Evolutionary conservation across 2,888 invertebrate genomes (phyloP), one percentile per base, ranked within the genome.

Genomic region (Drosophila subquinaria): DNA sequence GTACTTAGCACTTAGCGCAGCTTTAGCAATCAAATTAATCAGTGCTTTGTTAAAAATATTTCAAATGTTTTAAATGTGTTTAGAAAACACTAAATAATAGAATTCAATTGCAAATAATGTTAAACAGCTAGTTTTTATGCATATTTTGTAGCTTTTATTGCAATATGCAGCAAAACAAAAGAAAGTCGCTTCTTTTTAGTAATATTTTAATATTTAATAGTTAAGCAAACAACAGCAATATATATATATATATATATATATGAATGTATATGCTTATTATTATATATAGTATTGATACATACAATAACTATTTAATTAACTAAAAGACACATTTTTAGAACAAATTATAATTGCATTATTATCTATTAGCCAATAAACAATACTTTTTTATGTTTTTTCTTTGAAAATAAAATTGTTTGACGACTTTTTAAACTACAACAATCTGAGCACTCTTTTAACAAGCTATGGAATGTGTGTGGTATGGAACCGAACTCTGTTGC

Each of bases 21-120:
- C 84, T 87, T 89, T 84, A 84, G 89, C 55, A 84, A 75, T 71
- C 51, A 66, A 82, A 73, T 23, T 56, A 87, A 89, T 84, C 79
- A 87, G 83, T 86, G 89, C 83, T 88, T 84, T 84, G 88, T 87
- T 87, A 27, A 73, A 75, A 74, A 81, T 66, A 70, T 83, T 86
- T 65, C 66, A 81, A 65, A 70, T 70, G 75, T 57, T 50, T 83
- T 73, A 67, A 85, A 81, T 77, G 78, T 69, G 73, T 80, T 79
- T 67, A 62, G 63, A 76, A 74, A 79, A 74, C 70, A 78, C 66
- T 61, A 55, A 64, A 50, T 43, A 62, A 81, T 77, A 76, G 63
- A 62, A 50, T 53, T 36, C 47, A 68, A 68, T 76, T 77, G 55
- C 56, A 63, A 67, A 75, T 30, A 60, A 65, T 79, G 72, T 76